Base-by-base conservation (phyloP, 2,797 vertebrate species). In the Euphonia xanthogaster region DNA sequence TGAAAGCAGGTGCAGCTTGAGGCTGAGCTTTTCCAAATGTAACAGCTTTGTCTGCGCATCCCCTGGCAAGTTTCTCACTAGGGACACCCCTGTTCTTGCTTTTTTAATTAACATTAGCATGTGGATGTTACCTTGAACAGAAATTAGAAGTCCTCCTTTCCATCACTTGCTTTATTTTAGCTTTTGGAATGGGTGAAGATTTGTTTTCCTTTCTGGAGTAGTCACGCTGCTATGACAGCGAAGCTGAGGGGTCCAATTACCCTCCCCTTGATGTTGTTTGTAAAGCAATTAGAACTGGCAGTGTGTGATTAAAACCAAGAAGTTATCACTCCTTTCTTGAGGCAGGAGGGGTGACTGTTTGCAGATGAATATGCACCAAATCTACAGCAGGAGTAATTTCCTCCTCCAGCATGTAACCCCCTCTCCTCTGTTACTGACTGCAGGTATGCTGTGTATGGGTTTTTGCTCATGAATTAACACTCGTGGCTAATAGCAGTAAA, bases 401-500 rank as follows among this genome's bases (percentile, higher is more conserved):
- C 85, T 78, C 51, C 70, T 22, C 33, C 60, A 5, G 74, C 39
- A 1, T 42, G 50, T 50, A 58, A 78, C 63, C 66, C 33, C 54
- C 86, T 71, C 78, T 61, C 9, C 84, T 78, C 80, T 75, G 28
- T 85, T 50, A 20, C 79, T 60, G 37, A 30, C 20, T 55, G 72
- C 25, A 75, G 22, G 27, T 90, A 55, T 28, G 14, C 37, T 63
- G 66, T 75, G 30, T 20, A 60, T 14, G 54, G 86, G 6, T 8
- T 67, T 87, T 67, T 90, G 89, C 0, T 1, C 73, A 53, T 91
- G 93, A 97, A 95, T 96, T 96, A 97, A 93, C 94, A 88, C 96
- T 96, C 79, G 90, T n/a, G 61, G 79, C 70, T 96, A 94, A 96
- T 85, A 95, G 96, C 90, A 90, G 85, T 96, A 91, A 97, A 95